Conservation (phyloP, 2,113 vertebrate genomes). For the Oryzias curvinotus region DNA sequence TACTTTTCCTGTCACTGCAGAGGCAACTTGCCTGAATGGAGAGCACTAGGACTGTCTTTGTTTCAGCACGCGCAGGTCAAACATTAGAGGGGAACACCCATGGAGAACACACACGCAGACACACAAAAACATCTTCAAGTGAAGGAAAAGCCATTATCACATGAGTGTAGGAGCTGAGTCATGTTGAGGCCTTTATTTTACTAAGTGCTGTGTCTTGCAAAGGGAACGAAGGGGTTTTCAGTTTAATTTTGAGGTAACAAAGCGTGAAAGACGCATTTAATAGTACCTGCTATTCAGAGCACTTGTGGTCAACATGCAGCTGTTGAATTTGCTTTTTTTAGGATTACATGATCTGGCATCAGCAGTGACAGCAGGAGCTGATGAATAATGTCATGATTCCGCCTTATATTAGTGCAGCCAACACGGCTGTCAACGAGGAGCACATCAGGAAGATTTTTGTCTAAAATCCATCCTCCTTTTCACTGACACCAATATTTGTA, state of each 20-base stretch:
- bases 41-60: slow-evolving; percentile 50
- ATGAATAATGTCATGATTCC: slow-evolving; percentile 61
- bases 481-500: slow-evolving; percentile 20
- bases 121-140: slow-evolving; percentile 14
- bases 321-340: slow-evolving; percentile 2
- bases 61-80: slow-evolving; percentile 52
- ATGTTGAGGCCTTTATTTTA: slow-evolving; percentile 3
- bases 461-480: slow-evolving; percentile 31
- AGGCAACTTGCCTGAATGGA: slow-evolving; percentile 34
- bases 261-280: not conserved
- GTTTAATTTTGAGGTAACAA: slow-evolving; percentile 10
- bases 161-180: slow-evolving; percentile 1
- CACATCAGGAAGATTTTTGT: slow-evolving; percentile 64
- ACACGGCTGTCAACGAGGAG: slow-evolving; percentile 29
- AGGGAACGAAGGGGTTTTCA: not conserved
- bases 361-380: slow-evolving; percentile 51
- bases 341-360: slow-evolving; percentile 36
- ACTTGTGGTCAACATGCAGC: not conserved
- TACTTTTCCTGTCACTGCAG: slow-evolving; percentile 64
- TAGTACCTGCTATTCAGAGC: not conserved
- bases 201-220: not conserved
- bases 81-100: slow-evolving; percentile 34
- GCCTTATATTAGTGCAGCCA: slow-evolving; percentile 45
- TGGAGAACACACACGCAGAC: slow-evolving; percentile 20
- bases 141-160: slow-evolving; percentile 16